phyloP scores from a whole-genome alignment of 2,797 vertebrate species.

The Characodon lateralis region DNA sequence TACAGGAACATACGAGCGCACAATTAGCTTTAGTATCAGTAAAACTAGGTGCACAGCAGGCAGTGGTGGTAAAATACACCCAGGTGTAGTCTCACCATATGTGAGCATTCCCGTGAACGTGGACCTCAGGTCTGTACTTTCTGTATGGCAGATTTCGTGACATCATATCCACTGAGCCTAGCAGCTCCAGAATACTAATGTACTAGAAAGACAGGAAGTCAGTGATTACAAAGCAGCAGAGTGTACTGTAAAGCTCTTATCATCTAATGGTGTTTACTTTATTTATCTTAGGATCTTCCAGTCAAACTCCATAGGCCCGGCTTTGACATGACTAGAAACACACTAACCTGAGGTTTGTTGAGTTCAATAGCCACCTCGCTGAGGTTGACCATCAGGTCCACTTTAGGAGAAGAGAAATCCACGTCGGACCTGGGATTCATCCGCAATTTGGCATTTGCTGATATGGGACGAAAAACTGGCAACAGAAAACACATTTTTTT shows the following conservation, averaged over 20 bases:
- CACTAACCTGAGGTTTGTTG: conserved; percentile 90
- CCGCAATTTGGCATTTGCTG: conserved; percentile 91
- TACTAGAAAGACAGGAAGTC: conserved; percentile 81
- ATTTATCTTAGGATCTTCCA: not conserved
- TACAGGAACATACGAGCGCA: not conserved
- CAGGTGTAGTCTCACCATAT: conserved; percentile 82
- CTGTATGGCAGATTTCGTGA: conserved; percentile 93
- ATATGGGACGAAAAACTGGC: conserved; percentile 94
- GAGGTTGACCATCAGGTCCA: conserved; percentile 91
- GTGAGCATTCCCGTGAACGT: conserved; percentile 82
- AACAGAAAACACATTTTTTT: conserved; percentile 25
- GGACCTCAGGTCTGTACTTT: conserved; percentile 89
- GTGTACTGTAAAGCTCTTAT: conserved; percentile 9
- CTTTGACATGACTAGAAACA: not conserved
- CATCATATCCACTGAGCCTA: conserved; percentile 97
- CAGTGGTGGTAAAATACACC: not conserved
- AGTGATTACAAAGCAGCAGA: conserved; percentile 23
- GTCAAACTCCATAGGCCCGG: not conserved
- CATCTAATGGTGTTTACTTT: not conserved
- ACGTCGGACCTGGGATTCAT: conserved; percentile 96
- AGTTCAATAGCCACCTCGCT: conserved; percentile 92
- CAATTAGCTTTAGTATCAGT: not conserved
- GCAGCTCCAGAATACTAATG: conserved; percentile 95
- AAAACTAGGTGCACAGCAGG: not conserved
- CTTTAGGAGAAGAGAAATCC: conserved; percentile 93